Evolutionary conservation across 2,113 vertebrate species (phyloP).

Genomic region (Crotophaga sulcirostris): DNA sequence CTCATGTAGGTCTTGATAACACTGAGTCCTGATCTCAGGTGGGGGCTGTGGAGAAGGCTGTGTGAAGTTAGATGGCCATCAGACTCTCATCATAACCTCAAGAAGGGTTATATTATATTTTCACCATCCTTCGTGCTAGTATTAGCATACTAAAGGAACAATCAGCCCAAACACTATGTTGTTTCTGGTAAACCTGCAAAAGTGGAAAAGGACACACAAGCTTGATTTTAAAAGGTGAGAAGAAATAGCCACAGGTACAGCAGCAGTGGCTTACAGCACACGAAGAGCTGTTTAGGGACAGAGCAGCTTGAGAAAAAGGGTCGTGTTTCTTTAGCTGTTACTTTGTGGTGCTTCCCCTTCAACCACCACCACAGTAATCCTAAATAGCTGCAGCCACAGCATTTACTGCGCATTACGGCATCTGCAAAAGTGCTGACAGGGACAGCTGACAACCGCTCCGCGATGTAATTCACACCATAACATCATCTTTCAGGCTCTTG

Average conservation of each 20-base stretch:
- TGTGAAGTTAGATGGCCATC: neutral
- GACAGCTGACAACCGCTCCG: slow-evolving; percentile 80
- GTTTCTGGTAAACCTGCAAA: neutral
- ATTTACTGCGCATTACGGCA: slow-evolving; percentile 60
- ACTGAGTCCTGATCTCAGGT: neutral
- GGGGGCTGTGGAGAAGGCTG: neutral
- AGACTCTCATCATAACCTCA: too few species aligned
- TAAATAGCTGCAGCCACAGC: slow-evolving; percentile 66
- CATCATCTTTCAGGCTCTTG: slow-evolving; percentile 80
- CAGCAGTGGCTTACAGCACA: neutral
- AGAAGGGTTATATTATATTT: neutral
- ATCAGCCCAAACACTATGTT: neutral
- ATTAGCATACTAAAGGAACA: accelerated
- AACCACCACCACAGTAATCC: slow-evolving; percentile 61
- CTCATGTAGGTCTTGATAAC: neutral
- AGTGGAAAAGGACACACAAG: neutral
- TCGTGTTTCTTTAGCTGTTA: slow-evolving; percentile 50
- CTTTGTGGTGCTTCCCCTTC: slow-evolving; percentile 55
- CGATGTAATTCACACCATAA: slow-evolving; percentile 82
- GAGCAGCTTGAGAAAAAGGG: neutral
- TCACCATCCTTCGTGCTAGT: neutral
- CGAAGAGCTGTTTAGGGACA: neutral
- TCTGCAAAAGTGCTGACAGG: slow-evolving; percentile 78
- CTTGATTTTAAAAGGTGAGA: neutral
- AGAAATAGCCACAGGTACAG: neutral